Base-by-base conservation (phyloP, 2,888 invertebrate species). In the Labia minor region DNA sequence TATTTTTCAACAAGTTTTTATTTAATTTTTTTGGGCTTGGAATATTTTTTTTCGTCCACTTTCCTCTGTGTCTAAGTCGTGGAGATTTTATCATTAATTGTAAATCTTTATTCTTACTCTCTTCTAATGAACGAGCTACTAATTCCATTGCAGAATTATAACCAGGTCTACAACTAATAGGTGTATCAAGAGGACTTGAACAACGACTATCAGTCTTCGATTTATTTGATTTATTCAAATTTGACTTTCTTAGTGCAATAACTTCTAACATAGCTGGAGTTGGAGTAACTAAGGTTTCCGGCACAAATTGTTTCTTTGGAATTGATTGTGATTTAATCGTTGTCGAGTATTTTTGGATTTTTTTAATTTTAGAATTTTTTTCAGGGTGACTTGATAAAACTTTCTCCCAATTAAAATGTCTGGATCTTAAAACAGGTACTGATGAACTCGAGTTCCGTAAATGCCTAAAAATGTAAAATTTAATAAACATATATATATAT, bases 251-350 rank as follows among this genome's bases (percentile, higher is more conserved):
- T 8, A 33, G 11, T 8, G 33, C 6, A 33, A 86, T 77, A 0
- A 89, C 83, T 70, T 85, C 84, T 69, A 85, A 79, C 89, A 89
- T 89, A 0, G 87, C 87, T 63, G 85, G 84, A 0, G 89, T 89
- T 0, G 88, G 88, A 77, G 84, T 74, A 77, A 71, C 69, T 19
- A 70, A 68, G 61, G 73, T 71, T 18, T 71, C 71, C n/a, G 68
- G 68, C 1, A 49, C 10, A 37, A 26, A 62, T 49, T 63, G 19
- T 8, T 37, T 64, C 19, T 18, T 26, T 14, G 26, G 61, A 0
- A 33, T 21, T 64, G 61, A 8, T 1, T 21, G 33, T 4, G 14
- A 1, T 19, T 14, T 75, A 80, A 72, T 75, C 76, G 69, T 72
- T 78, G 72, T 73, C 77, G 69, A 72, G 77, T 67, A 77, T 81